Base-by-base conservation (phyloP, 1,140 invertebrate genomes). In the Drosophila kohkoa region DNA sequence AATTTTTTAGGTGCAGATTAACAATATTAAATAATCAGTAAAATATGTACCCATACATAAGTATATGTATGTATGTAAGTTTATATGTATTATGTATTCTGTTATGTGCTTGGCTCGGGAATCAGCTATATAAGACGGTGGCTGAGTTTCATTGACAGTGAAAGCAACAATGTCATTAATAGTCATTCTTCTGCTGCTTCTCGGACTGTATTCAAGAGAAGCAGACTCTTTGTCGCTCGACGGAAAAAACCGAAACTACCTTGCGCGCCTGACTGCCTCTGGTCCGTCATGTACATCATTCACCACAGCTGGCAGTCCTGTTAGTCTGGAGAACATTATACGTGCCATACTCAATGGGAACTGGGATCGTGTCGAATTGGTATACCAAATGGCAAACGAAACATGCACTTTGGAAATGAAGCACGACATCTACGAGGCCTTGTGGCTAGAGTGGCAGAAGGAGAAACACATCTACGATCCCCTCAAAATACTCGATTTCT, bases 371-470 rank as follows among this genome's bases (percentile, higher is more conserved):
- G 70, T 59, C 0, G 48, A 41, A 7, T 13, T 62, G 0, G 66
- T 43, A 0, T 7, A 13, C 3, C 11, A 13, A 7, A 13, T 43
- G 41, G 41, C 41, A 1, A 6, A 6, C 13, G 11, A 43, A 5
- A 3, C n/a, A 5, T 13, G 41, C n/a, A 43, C 41, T 7, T 3
- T 43, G 41, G 3, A 43, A 43, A 43, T 43, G 41, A 13, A 13
- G 4, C 41, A 55, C 15, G 85, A 11, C 4, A 13, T 43, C 41
- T 43, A 13, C n/a, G n/a, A 72, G 3, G 81, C 75, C 0, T 35
- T 89, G 11, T 89, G 85, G 85, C 67, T 75, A 48, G 81, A 89
- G 25, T 16, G 89, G n/a, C 81, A 85, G 54, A 75, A 76, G 13
- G 85, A 71, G 5, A 73, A 71, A 13, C 78, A 81, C 48, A 74